Evolutionary conservation across 2,888 invertebrate species (phyloP), one percentile per base, ranked within the genome.

Genomic region (Phyllotreta striolata): DNA sequence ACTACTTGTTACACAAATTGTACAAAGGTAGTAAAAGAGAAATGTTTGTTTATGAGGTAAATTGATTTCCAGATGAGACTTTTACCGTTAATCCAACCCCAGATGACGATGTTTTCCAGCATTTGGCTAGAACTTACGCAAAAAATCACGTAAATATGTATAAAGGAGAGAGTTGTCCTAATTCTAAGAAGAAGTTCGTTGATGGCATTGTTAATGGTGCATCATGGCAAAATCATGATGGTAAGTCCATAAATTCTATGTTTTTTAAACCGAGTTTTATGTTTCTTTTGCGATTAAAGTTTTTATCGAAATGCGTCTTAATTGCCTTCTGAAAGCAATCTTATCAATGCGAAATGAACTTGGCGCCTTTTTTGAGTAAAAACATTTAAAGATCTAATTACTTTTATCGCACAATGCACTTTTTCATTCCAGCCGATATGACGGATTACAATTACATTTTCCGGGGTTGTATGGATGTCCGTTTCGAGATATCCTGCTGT

Each of bases 181-280:
- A 62, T n/a, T 63, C 41, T 12, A 7, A 24, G 44, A 57, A 59
- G 7, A 55, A 79, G 9, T 87, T 87, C 74, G 73, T 77, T 35
- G 84, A 85, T 63, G 89, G 89, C 2, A 88, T 89, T 60, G 88
- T 87, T 6, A 90, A 90, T 76, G 89, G 89, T 8, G 89, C 89
- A 1, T 83, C 83, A n/a, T 88, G 88, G 88, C 88, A 88, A 75
- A 81, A 84, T 1, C 79, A 87, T 41, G 81, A 81, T 65, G 87
- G 87, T 85, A 76, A 66, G 66, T 59, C 4, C n/a, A 1, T 38
- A 13, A 10, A 1, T 43, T 24, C 24, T n/a, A n/a, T n/a, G n/a
- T n/a, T n/a, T n/a, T n/a, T 24, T 24, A 24, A 24, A 24, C 4
- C 1, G 24, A 24, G 24, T 38, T 13, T 24, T 24, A 24, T 24